Evolutionary conservation across 2,113 vertebrate genomes (phyloP), one percentile per base, ranked within the genome.

Genomic region (Cheirogaleus medius): DNA sequence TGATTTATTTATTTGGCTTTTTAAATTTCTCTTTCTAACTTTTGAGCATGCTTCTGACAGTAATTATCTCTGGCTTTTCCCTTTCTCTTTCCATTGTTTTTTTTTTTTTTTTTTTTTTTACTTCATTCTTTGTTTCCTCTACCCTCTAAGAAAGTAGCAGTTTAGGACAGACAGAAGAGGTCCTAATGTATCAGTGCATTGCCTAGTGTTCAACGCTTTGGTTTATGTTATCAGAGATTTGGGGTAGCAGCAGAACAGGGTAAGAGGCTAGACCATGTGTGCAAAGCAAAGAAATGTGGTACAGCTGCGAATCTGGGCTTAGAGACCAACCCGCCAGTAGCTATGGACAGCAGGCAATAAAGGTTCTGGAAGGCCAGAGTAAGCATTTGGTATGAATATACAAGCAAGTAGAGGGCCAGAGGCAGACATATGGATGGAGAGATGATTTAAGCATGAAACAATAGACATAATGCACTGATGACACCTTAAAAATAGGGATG

Each of bases 1-100:
- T 76, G 39, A 77, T 88, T 64, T 71, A 58, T 66, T 84, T 69
- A 64, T 96, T 84, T 80, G 29, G 64, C 76, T 21, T 96, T 95
- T 8, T 17, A 64, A 10, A 54, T 89, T 54, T 91, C 44, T 76
- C 60, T 77, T 93, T 91, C 27, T 60, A 82, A 77, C 60, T 90
- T 68, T 66, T 81, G n/a, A 85, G 87, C 2, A 49, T 76, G 6
- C 9, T 81, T 90, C 49, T 84, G 42, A 82, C 6, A 63, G 20
- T 66, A 81, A 94, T 84, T 39, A 66, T 25, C 8, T 49, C 23
- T 37, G 60, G 12, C 11, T 86, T 85, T 80, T 74, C 37, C 54
- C 37, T 92, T 69, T 71, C 6, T 13, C 54, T 37, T 17, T 90
- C 25, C 8, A 34, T 52, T 52, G 49, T 52, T 3, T 14, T 18